Base-by-base conservation (phyloP, 1,140 invertebrate genomes). In the Drosophila triauraria region DNA sequence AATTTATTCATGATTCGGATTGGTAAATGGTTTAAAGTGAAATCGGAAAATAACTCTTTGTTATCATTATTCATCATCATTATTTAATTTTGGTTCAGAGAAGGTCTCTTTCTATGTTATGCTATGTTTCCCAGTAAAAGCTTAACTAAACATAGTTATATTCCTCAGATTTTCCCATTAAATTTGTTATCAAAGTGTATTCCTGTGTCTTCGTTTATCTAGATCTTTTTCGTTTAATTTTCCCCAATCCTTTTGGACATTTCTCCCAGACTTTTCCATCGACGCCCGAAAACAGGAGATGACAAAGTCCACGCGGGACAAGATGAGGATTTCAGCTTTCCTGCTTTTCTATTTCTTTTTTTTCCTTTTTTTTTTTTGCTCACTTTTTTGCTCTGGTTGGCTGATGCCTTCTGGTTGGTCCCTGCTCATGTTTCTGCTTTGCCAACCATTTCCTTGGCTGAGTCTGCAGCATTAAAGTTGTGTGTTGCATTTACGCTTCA, bases 401-500 rank as follows among this genome's bases (percentile, higher is more conserved):
- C 51, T 25, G 51, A 23, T 62, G 44, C 43, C 57, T 77, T 75
- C 13, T 68, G 51, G 56, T 54, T 30, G 67, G 63, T 70, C 64
- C 63, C 50, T 42, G 70, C 58, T 72, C 68, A 48, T 72, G 70
- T 72, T 72, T 72, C 69, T 59, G 67, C 67, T 60, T 72, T 71
- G 53, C 32, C 35, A 48, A 38, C 69, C 67, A 71, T 71, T 72
- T 72, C 67, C 63, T 65, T 77, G 62, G 68, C 58, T 70, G 27
- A 20, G 50, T 72, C 70, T 74, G 70, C 68, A 72, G 78, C 80
- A 70, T 75, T 82, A 79, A 83, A 79, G 76, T 65, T 65, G 63
- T 68, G 63, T 82, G 80, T 78, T 88, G 64, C 78, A 84, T 75
- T 88, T 78, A 83, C 84, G 85, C 84, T 84, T 63, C 68, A 76